Percentiles rank a stretch among this genome's conserved stretches.
phyloP scores from a whole-genome alignment of 2,797 vertebrate genomes.

The Echiichthys vipera region DNA sequence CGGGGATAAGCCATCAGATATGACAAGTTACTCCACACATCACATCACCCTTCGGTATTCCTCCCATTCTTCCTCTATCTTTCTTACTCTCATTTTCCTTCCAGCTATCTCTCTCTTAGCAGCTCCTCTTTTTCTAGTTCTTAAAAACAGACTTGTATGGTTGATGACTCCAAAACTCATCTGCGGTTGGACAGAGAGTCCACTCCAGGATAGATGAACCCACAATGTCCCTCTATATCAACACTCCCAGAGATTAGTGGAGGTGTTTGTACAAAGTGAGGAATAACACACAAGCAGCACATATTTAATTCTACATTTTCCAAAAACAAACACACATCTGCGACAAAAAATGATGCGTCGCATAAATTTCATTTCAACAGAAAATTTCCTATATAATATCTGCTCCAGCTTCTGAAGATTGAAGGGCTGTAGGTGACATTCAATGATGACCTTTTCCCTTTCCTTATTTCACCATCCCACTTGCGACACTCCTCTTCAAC shows the following conservation, averaged over 20 bases:
- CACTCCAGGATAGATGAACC: constrained; percentile 50
- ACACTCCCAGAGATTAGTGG: constrained; percentile 36
- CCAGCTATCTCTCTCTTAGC: constrained; percentile 17
- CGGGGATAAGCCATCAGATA: constrained; percentile 65
- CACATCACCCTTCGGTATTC: constrained; percentile 41
- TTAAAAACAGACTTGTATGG: constrained; percentile 15
- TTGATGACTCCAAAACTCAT: constrained; percentile 32
- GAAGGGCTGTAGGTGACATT: constrained; percentile 44
- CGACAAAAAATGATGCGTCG: constrained; percentile 6
- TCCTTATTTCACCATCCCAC: constrained; percentile 41
- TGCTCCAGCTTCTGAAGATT: constrained; percentile 28
- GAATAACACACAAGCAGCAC: constrained; percentile 30
- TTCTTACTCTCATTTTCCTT: constrained; percentile 27
- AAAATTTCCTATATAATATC: constrained; percentile 20
- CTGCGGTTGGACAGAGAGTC: constrained; percentile 25
- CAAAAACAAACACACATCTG: constrained; percentile 15
- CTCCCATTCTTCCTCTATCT: constrained; percentile 32
- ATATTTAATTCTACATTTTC: constrained; percentile 22
- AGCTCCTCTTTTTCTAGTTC: background rate
- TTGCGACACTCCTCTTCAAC: constrained; percentile 21
- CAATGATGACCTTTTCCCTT: constrained; percentile 60
- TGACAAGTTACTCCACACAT: constrained; percentile 65
- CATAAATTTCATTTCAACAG: constrained; percentile 29
- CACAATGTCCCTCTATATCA: constrained; percentile 44
- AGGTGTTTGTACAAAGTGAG: constrained; percentile 9